Evolutionary conservation across 2,797 vertebrate species (phyloP).

Genomic region (Erithacus rubecula): DNA sequence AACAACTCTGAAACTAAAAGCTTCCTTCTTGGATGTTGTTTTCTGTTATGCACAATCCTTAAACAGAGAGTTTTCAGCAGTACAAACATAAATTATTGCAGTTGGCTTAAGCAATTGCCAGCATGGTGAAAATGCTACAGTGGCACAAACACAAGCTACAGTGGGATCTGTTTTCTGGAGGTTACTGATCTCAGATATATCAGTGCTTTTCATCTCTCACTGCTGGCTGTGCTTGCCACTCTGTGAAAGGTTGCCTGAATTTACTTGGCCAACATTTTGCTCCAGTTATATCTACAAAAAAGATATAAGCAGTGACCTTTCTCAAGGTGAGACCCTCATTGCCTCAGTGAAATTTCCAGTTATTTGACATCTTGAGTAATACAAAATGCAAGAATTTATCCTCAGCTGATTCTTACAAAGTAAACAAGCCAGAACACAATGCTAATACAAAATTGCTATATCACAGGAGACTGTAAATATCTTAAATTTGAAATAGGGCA

Average conservation of each 20-base stretch:
- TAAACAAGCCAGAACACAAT: neutral
- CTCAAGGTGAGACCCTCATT: neutral
- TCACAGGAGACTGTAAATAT: neutral
- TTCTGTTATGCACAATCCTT: neutral
- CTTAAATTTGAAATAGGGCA: neutral
- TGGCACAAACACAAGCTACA: neutral
- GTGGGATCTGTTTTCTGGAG: neutral
- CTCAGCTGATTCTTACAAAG: neutral
- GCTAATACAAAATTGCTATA: neutral
- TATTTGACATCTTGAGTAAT: neutral
- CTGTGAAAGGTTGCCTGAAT: neutral
- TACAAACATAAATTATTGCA: neutral
- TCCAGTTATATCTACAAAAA: neutral
- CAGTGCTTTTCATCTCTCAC: neutral
- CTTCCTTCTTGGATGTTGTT: neutral
- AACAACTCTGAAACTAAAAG: neutral
- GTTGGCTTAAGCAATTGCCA: neutral
- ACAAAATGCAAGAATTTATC: neutral
- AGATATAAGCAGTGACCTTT: neutral
- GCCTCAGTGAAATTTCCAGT: neutral
- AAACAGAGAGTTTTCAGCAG: neutral
- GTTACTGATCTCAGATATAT: neutral
- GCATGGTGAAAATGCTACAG: neutral
- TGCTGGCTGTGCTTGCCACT: neutral
- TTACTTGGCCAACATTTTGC: neutral